Evolutionary conservation across 1,140 invertebrate species (phyloP).

Genomic region (Heliconius himera): DNA sequence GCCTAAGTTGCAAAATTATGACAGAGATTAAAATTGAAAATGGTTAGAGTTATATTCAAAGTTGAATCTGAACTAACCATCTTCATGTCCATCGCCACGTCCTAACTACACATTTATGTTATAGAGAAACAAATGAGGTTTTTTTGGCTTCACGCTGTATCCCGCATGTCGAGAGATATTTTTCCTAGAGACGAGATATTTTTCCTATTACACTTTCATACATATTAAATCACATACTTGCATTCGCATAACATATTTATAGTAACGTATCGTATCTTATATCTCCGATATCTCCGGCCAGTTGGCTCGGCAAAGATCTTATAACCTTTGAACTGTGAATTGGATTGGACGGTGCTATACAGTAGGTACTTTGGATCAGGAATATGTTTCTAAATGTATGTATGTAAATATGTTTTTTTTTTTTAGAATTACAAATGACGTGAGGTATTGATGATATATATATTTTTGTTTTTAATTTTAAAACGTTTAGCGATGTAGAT

Average conservation of each 20-base stretch:
- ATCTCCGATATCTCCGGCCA: conserved; percentile 31
- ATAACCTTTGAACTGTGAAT: conserved; percentile 50
- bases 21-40: too few species aligned
- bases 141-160: neutral
- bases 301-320: conserved; percentile 43
- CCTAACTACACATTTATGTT: too few species aligned
- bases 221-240: conserved; percentile 18
- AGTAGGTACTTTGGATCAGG: conserved; percentile 1
- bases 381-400: conserved; percentile 9
- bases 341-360: conserved; percentile 42
- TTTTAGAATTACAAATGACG: neutral
- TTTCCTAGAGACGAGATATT: neutral
- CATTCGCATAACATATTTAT: conserved; percentile 25
- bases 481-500: too few species aligned
- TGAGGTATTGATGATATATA: neutral
- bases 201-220: neutral
- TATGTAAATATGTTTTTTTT: neutral
- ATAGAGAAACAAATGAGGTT: neutral
- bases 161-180: neutral
- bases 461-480: too few species aligned
- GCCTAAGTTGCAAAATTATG: too few species aligned
- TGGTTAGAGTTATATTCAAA: too few species aligned
- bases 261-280: conserved; percentile 24
- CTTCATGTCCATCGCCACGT: too few species aligned
- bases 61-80: too few species aligned